Conservation (phyloP, 1,140 invertebrate species). For the Aethina tumida region DNA sequence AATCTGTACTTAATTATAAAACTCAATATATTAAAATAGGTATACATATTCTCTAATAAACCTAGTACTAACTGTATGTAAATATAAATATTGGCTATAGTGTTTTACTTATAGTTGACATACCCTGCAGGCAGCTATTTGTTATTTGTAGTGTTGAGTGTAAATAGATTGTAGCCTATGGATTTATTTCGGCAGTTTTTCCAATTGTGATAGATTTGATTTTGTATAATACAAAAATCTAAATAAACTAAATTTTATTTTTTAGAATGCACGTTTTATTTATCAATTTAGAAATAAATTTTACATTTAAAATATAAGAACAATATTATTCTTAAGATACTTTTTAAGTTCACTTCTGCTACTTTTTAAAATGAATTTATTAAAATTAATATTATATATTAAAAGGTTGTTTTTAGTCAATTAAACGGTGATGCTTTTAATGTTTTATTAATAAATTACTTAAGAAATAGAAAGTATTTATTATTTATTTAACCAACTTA, state of each 20-base stretch:
- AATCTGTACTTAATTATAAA: constrained; percentile 5
- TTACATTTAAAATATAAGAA: background rate
- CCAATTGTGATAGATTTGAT: background rate
- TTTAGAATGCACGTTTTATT: background rate
- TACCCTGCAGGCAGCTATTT: background rate
- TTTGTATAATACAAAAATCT: background rate
- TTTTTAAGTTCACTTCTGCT: too few species aligned
- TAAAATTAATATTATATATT: constrained; percentile 5
- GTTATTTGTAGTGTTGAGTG: constrained; percentile 1
- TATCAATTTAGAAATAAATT: background rate
- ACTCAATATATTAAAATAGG: too few species aligned
- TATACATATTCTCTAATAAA: background rate
- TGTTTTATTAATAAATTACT: too few species aligned
- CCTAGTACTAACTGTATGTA: background rate
- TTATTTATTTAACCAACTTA: too few species aligned
- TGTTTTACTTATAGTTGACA: constrained; percentile 1
- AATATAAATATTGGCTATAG: constrained; percentile 4
- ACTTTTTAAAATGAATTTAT: constrained; percentile 4
- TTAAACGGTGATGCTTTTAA: too few species aligned
- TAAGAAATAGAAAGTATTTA: too few species aligned
- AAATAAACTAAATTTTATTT: constrained; percentile 4
- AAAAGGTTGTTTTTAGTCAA: background rate
- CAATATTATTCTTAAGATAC: background rate
- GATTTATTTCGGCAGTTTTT: constrained; percentile 3
- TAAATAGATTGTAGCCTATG: constrained; percentile 6